Conservation (phyloP, 2,797 vertebrate species). For the Peromyscus eremicus region DNA sequence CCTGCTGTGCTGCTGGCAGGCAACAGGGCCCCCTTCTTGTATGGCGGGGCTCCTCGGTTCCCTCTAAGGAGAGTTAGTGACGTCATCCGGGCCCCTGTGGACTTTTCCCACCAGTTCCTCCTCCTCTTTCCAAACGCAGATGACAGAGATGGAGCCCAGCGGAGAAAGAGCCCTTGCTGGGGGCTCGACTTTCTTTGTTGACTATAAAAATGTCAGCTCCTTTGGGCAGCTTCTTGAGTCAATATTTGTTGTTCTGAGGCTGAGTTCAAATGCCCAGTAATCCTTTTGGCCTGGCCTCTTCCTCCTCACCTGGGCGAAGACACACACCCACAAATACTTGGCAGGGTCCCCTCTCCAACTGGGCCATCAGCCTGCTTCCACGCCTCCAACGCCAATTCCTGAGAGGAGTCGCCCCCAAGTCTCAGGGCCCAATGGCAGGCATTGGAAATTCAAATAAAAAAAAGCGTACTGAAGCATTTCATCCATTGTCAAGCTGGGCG, state of each 20-base stretch:
- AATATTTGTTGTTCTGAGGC: conserved; percentile 85
- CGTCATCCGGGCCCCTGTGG: conserved; percentile 33
- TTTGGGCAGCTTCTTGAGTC: conserved; percentile 82
- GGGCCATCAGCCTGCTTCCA: background rate
- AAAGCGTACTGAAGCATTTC: background rate
- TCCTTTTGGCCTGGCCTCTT: conserved; percentile 62
- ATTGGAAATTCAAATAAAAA: background rate
- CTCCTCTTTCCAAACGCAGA: conserved; percentile 39
- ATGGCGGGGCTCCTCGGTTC: background rate
- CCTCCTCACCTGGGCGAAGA: conserved; percentile 66
- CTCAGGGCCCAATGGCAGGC: background rate
- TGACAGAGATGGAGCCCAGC: background rate
- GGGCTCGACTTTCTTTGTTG: conserved; percentile 75
- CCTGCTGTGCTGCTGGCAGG: background rate
- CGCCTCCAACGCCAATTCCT: background rate
- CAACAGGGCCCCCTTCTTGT: background rate
- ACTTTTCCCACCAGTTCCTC: conserved; percentile 65
- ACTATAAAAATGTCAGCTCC: conserved; percentile 84
- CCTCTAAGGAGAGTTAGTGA: conserved; percentile 51
- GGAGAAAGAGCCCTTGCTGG: conserved; percentile 63
- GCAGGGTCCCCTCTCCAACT: background rate
- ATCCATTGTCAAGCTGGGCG: too few relatives aligned
- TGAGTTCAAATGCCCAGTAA: conserved; percentile 76
- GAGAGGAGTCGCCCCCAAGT: background rate
- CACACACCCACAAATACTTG: conserved; percentile 49